phyloP scores from a whole-genome alignment of 2,888 invertebrate genomes.

The Stictocephala bisonia region DNA sequence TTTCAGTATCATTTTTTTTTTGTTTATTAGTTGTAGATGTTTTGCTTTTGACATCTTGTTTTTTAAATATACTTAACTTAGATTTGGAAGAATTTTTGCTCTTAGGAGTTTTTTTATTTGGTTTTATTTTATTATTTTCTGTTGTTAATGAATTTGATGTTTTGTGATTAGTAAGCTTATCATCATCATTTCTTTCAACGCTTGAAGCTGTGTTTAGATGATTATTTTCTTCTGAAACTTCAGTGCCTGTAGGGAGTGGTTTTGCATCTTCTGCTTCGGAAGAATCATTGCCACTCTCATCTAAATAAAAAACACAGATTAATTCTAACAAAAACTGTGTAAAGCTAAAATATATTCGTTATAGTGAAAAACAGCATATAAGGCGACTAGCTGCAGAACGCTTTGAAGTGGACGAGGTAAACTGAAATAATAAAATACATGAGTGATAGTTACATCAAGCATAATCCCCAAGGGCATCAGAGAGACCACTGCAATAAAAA shows the following conservation, averaged over 20 bases:
- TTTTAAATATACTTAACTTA: constrained; percentile 45
- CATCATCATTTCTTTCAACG: constrained; percentile 63
- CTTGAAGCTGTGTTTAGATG: constrained; percentile 60
- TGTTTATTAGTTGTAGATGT: constrained; percentile 46
- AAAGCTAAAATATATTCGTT: not conserved
- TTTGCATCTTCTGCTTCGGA: not conserved
- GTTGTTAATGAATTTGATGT: not conserved
- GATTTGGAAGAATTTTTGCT: constrained; percentile 47
- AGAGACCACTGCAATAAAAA: too few relatives aligned
- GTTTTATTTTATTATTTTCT: not conserved
- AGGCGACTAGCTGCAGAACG: not conserved
- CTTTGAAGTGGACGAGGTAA: not conserved
- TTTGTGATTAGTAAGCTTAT: constrained; percentile 58
- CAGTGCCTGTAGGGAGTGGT: too few relatives aligned
- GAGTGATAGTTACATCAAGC: too few relatives aligned
- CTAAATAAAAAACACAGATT: not conserved
- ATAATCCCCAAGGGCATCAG: too few relatives aligned
- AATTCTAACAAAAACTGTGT: not conserved
- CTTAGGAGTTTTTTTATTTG: constrained; percentile 60
- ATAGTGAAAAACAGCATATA: not conserved
- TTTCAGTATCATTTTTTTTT: constrained; percentile 48
- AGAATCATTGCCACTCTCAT: not conserved
- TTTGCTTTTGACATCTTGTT: not conserved
- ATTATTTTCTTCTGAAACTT: constrained; percentile 52
- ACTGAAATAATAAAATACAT: not conserved